These are phyloP conservation scores for Mechanitis messenoides DNA, from an alignment of 2,888 invertebrate genomes.

Conservation along the genomic window DNA sequence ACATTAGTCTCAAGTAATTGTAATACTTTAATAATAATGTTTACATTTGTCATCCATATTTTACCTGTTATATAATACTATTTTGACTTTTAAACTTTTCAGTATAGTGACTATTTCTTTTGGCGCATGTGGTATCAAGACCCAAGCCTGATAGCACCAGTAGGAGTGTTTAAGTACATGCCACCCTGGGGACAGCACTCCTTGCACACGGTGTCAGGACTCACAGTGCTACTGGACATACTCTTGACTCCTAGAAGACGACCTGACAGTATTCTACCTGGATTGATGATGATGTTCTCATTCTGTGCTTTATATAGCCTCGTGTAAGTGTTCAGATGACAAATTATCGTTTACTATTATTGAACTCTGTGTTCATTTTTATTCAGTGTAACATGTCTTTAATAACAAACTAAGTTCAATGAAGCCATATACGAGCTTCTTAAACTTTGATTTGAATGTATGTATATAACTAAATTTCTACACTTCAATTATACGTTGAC, in stretches of 20 bases:
- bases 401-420: too few species aligned
- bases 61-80: too few species aligned
- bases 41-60: too few species aligned
- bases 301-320: slow-evolving; percentile 34
- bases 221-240: slow-evolving; percentile 38
- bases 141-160: slow-evolving; percentile 36
- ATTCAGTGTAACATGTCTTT: too few species aligned
- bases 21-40: too few species aligned
- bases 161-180: slow-evolving; percentile 37
- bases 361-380: too few species aligned
- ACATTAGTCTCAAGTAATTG: too few species aligned
- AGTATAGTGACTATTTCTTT: slow-evolving; percentile 42
- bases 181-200: slow-evolving; percentile 48
- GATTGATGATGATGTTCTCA: slow-evolving; percentile 29
- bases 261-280: slow-evolving; percentile 35
- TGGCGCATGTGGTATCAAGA: slow-evolving; percentile 41
- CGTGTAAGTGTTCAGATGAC: slow-evolving; percentile 37
- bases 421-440: too few species aligned
- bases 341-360: too few species aligned
- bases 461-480: too few species aligned
- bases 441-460: too few species aligned
- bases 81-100: slow-evolving; percentile 23
- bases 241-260: slow-evolving; percentile 41
- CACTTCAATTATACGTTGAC: too few species aligned
- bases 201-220: slow-evolving; percentile 42